Conservation (phyloP, 2,888 invertebrate genomes). For the Hirtodrosophila alboralis region DNA sequence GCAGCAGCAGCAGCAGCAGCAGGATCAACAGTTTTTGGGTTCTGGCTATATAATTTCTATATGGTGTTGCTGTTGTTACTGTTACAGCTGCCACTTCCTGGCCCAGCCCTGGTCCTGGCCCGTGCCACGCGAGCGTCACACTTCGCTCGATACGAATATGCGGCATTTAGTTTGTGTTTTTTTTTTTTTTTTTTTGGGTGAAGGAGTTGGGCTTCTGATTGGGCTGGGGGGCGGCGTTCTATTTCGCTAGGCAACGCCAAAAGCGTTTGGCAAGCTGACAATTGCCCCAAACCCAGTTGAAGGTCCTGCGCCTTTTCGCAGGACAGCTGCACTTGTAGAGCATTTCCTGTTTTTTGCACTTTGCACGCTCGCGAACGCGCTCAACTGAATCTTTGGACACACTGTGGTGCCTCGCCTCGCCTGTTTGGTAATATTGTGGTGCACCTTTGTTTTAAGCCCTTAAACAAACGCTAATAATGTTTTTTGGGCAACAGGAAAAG, state of each 20-base stretch:
- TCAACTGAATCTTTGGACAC: slow-evolving; percentile 68
- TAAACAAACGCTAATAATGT: slow-evolving; percentile 67
- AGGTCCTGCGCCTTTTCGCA: slow-evolving; percentile 12
- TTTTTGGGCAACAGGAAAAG: slow-evolving; percentile 58
- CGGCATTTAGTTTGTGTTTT: slow-evolving; percentile 26
- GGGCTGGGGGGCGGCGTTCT: slow-evolving; percentile 20
- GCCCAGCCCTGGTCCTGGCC: slow-evolving; percentile 67
- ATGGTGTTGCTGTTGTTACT: slow-evolving; percentile 54
- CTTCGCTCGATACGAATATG: slow-evolving; percentile 55
- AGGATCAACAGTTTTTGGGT: slow-evolving; percentile 73
- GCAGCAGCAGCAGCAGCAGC: slow-evolving; percentile 37
- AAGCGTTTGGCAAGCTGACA: slow-evolving; percentile 66
- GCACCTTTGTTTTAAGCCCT: slow-evolving; percentile 65
- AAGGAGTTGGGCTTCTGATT: too few species aligned
- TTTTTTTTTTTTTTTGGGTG: too few species aligned
- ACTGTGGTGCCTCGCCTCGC: slow-evolving; percentile 9
- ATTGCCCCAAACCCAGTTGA: slow-evolving; percentile 15
- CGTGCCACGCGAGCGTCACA: slow-evolving; percentile 77
- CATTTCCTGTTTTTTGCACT: slow-evolving; percentile 67
- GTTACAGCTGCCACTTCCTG: slow-evolving; percentile 76
- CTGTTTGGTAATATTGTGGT: slow-evolving; percentile 23
- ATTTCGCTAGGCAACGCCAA: slow-evolving; percentile 70
- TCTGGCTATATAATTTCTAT: slow-evolving; percentile 14
- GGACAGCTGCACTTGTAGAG: slow-evolving; percentile 75
- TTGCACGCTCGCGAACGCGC: slow-evolving; percentile 75